Evolutionary conservation across 2,797 vertebrate species (phyloP), one percentile per base, ranked within the genome.

Genomic region (Todus mexicanus): DNA sequence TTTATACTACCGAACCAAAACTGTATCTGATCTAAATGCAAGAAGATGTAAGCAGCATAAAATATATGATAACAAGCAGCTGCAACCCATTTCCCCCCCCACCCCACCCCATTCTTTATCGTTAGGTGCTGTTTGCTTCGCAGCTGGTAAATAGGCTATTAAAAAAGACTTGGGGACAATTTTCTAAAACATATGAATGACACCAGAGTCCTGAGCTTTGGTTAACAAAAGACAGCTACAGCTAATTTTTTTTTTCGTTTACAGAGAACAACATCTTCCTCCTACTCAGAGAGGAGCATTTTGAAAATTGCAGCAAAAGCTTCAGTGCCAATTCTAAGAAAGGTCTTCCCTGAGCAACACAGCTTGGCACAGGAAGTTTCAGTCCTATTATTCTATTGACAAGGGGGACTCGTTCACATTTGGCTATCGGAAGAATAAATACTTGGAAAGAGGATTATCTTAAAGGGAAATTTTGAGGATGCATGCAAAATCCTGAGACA

Each of bases 241-340:
- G 13, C 15, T 85, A 42, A 47, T 71, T 87, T 93, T 42, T 42
- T 42, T 42, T 42, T 89, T 47, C 57, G 26, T 81, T 63, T 80
- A 71, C 84, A 85, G 40, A 64, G 45, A 89, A 40, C 6, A n/a
- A 26, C 13, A 45, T 68, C 22, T 84, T 35, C 18, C 37, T 70
- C 40, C 35, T 45, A 92, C 40, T 57, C 26, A 54, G 75, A 92
- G 40, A 83, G 6, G 17, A 8, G 77, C 37, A 64, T 79, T 93
- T 84, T 79, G 54, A 93, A 90, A 94, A 89, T 69, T 40, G 43
- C 75, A 51, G 31, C 66, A 47, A 89, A 91, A 94, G n/a, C 42
- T 84, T 76, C 86, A 29, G 18, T 83, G 29, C 22, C 12, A 61
- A 11, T 60, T 87, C 45, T 65, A 54, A 85, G 47, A 91, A 91